Conservation (phyloP, 2,113 vertebrate species). For the Sander lucioperca region DNA sequence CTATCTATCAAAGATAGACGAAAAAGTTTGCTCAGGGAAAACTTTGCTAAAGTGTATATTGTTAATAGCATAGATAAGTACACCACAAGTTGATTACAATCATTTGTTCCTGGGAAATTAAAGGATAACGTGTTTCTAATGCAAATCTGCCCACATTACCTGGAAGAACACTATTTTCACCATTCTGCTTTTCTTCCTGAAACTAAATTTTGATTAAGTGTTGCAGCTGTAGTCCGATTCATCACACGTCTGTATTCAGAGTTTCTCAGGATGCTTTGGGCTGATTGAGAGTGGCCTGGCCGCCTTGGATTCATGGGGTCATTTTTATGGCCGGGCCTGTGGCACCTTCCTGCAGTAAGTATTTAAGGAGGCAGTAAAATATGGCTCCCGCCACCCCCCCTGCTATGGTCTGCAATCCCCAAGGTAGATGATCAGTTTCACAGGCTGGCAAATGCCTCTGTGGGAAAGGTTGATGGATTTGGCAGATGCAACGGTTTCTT, state of each 20-base stretch:
- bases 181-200: conserved; percentile 16
- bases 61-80: conserved; percentile 35
- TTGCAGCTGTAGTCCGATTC: conserved; percentile 52
- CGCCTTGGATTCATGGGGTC: conserved; percentile 63
- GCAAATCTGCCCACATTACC: conserved; percentile 35
- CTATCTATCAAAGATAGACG: not conserved
- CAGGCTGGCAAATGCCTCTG: conserved; percentile 74
- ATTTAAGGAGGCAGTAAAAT: conserved; percentile 81
- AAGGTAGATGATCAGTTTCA: conserved; percentile 83
- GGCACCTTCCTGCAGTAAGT: conserved; percentile 79
- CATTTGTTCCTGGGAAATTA: conserved; percentile 30
- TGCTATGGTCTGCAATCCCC: conserved; percentile 64
- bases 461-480: conserved; percentile 80
- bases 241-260: conserved; percentile 72
- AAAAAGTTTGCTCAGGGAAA: conserved; percentile 22
- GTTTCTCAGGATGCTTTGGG: conserved; percentile 64
- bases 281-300: conserved; percentile 59
- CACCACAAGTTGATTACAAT: conserved; percentile 30
- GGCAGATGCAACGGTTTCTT: conserved; percentile 77
- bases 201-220: conserved; percentile 62
- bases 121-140: conserved; percentile 47
- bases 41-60: conserved; percentile 29
- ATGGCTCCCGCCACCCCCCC: conserved; percentile 46
- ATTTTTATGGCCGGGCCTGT: conserved; percentile 64
- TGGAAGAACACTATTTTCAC: conserved; percentile 8